Evolutionary conservation across 1,140 invertebrate genomes (phyloP), one percentile per base, ranked within the genome.

Genomic region (Cydia amplana): DNA sequence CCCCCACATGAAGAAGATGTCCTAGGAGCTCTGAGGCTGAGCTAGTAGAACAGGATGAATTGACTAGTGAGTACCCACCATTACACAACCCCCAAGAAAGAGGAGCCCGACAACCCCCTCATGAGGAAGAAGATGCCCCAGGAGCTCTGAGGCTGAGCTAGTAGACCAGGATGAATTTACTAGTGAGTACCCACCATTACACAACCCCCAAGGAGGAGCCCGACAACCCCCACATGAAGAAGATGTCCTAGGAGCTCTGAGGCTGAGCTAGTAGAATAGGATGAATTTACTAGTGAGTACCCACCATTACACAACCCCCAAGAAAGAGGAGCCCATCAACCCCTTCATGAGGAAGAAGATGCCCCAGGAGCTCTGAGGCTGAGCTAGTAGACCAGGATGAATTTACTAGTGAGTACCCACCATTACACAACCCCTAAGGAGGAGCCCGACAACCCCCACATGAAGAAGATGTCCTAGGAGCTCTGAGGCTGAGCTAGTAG

Each of bases 401-500:
- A 92, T 98, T 99, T 93, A 98, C 98, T 93, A 99, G 98, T 99
- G 95, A 96, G 96, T 60, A 20, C 5, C n/a, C n/a, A n/a, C n/a
- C n/a, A n/a, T 14, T 99, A 99, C 94, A 99, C 99, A 93, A 98
- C 99, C 93, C 98, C 98, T 93, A 99, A 95, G 55, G 95, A 95
- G 82, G 97, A 98, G 90, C 97, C 98, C 82, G 96, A 96, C 75
- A 98, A 98, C 92, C 97, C 95, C 70, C 94, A 97, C 87, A 98
- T 97, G 98, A 96, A 98, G 85, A 98, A 98, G 95, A 99, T 99
- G 93, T n/a, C n/a, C n/a, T n/a, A 99, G 99, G 94, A 99, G n/a
- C n/a, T n/a, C n/a, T 98, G 28, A 4, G 28, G 49, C 98, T 98
- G 98, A 99, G 93, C 96, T 96, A 55, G 98, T 97, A 86, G 97